Base-by-base conservation (phyloP, 2,888 invertebrate genomes). In the Catotricha subobsoleta region DNA sequence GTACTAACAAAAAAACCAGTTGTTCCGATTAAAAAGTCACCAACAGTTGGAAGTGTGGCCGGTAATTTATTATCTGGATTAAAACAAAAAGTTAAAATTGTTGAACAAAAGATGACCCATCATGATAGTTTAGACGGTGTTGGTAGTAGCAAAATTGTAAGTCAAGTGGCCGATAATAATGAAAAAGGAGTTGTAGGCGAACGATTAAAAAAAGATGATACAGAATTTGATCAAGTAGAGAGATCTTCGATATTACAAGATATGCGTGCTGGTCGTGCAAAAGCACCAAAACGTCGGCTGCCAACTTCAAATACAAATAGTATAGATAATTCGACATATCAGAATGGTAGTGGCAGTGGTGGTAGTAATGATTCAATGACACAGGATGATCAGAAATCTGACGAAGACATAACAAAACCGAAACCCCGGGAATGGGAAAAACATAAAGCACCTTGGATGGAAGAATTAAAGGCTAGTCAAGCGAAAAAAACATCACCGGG, bases 401-500 rank as follows among this genome's bases (percentile, higher is more conserved):
- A 57, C 3, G 58, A 60, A 28, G 57, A 59, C 12, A 53, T 71
- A 54, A 70, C 70, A 10, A 75, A 71, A 50, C 76, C 76, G 1
- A 72, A 73, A 45, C 66, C 75, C 2, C 67, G 77, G 12, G 76
- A 76, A 51, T 77, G 76, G 75, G 76, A 76, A 58, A 78, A 76
- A 52, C 74, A 75, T 50, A 72, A 70, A 52, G 78, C 76, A 36
- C 82, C 83, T 1, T 84, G 82, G 82, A 76, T 84, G 69, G 78
- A 72, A 48, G 83, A 84, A 55, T 68, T 84, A 48, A 82, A 82
- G 54, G 67, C 80, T 47, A 81, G 77, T 52, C 83, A 84, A 58
- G 59, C 56, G 9, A 59, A 60, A 42, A 62, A 61, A 50, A 49
- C 49, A 15, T 56, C 60, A 33, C 62, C 63, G 19, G 58, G 44